Evolutionary conservation across 2,888 invertebrate genomes (phyloP), one percentile per base, ranked within the genome.

Genomic region (Nomada goodeniana): DNA sequence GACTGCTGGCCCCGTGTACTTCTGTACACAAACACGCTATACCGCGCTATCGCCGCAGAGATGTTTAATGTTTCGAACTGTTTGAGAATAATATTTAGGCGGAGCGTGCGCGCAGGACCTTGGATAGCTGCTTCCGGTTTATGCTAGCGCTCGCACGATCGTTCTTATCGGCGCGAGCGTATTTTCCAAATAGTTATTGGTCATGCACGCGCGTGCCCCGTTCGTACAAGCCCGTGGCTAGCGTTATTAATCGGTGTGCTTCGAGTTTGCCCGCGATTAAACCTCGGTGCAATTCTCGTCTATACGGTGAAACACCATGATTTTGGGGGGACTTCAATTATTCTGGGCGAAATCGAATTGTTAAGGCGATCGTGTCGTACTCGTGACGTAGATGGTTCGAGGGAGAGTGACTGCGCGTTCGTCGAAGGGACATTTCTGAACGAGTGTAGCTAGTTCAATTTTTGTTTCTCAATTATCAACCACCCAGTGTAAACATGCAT

Each of bases 61-160:
- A 90, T 92, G 92, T 92, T 92, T 89, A 91, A 90, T 89, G 90
- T 91, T 89, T 90, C 89, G 90, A 78, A 89, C 90, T 90, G 90
- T 91, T 92, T 91, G 88, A 90, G 87, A 87, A 90, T 91, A 91
- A 92, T 92, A 91, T 92, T 92, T 92, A 90, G 89, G 80, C 82
- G 86, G 76, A 73, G 70, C 80, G 76, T 74, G 73, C 79, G 69
- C 84, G 82, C 84, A 79, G 81, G 84, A 87, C 83, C 81, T 83
- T 82, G 79, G 80, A 74, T 76, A 59, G 84, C 76, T 82, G 86
- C 89, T 89, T 91, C 91, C 89, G 89, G 89, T 88, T 89, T 83
- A 82, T 63, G 76, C 76, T 53, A 26, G 75, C 67, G 71, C 76
- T 59, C 80, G 65, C 20, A 59, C 67, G 59, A 60, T 61, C 84